Base-by-base conservation (phyloP, 2,888 invertebrate species). In the Iselma pallidipennis region DNA sequence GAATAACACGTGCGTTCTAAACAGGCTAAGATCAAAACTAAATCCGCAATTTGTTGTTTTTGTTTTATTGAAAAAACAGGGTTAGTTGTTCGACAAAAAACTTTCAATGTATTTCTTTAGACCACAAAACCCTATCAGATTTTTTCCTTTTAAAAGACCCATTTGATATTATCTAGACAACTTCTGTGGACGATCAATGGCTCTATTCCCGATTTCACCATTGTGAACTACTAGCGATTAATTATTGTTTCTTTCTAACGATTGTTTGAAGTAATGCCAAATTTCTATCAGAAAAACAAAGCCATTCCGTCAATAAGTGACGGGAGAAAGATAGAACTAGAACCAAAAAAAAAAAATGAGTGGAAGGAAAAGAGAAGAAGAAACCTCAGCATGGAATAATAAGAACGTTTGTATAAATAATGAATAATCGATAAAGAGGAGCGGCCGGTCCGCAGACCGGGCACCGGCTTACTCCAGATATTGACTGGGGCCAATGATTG, bases 331-430 rank as follows among this genome's bases (percentile, higher is more conserved):
- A 19, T 23, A 45, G 12, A 19, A 23, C 16, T 1, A 16, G 16
- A 37, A 5, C 23, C 5, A 45, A 45, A 21, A 45, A 45, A 12
- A 23, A 23, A 45, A 45, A 10, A 16, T 9, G 37, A 37, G 16
- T n/a, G n/a, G 9, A 37, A 23, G 19, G 45, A 23, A 23, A 10
- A 9, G 45, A 45, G 23, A 21, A 75, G 76, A 76, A 73, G 77
- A 76, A 75, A 76, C 76, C 76, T 74, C 76, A 74, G 74, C 76
- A 70, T 74, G 72, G 80, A 80, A 81, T 81, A 81, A 80, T 80
- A 80, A 80, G 80, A 77, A 78, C 80, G 79, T 81, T 80, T 80
- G 81, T 81, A 80, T 80, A 80, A 80, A 80, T 80, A 80, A 81
- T 81, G 81, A 80, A 79, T 80, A 80, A 81, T 81, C 80, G 79